These are phyloP conservation scores for Bibio marci DNA, from an alignment of 2,888 invertebrate species.

Conservation along the genomic window DNA sequence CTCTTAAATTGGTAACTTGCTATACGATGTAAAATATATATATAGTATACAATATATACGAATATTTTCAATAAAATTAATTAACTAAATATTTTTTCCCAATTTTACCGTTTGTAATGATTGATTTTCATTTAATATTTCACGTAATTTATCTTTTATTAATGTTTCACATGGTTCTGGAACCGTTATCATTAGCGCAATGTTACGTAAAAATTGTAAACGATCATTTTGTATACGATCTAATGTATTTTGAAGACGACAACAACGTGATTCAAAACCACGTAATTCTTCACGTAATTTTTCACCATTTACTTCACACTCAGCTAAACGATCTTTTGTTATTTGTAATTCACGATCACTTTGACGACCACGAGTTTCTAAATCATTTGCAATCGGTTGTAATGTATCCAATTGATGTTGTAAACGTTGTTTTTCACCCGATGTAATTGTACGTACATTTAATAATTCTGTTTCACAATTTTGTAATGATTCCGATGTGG, in stretches of 20 bases:
- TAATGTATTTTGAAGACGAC: slow-evolving; percentile 24
- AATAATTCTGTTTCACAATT: slow-evolving; percentile 26
- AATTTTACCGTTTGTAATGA: slow-evolving; percentile 55
- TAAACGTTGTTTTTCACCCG: slow-evolving; percentile 52
- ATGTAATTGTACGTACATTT: slow-evolving; percentile 23
- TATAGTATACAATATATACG: too few species aligned
- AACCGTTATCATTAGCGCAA: slow-evolving; percentile 34
- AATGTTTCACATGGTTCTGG: slow-evolving; percentile 63
- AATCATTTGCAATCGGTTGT: slow-evolving; percentile 42
- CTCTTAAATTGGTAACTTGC: slow-evolving; percentile 61
- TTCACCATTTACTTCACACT: slow-evolving; percentile 52
- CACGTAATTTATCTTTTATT: slow-evolving; percentile 63
- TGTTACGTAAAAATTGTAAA: slow-evolving; percentile 22
- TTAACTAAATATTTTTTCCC: too few species aligned
- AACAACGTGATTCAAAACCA: slow-evolving; percentile 29
- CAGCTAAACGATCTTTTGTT: slow-evolving; percentile 52
- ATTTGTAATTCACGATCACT: slow-evolving; percentile 57
- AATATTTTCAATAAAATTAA: too few species aligned
- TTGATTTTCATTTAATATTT: slow-evolving; percentile 59
- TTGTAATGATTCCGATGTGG: slow-evolving; percentile 29
- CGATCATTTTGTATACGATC: slow-evolving; percentile 28
- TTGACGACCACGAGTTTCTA: slow-evolving; percentile 57
- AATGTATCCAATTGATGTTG: slow-evolving; percentile 41
- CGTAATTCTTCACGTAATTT: slow-evolving; percentile 27
- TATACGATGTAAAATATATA: slow-evolving; percentile 23